These are phyloP conservation scores for Ispidina lecontei DNA, from an alignment of 2,797 vertebrate genomes.

Conservation along the genomic window DNA sequence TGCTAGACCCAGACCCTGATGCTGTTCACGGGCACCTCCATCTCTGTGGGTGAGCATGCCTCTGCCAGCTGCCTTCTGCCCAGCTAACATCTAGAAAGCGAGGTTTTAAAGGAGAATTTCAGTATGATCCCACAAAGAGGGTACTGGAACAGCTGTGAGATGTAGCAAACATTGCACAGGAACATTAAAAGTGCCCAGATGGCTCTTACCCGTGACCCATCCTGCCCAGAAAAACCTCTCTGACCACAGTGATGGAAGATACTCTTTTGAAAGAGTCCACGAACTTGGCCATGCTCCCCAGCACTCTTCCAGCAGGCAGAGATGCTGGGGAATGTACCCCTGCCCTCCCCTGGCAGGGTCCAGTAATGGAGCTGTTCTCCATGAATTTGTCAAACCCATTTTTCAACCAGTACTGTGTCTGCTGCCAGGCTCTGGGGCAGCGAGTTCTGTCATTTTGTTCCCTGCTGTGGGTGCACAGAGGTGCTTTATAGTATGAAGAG, in stretches of 20 bases:
- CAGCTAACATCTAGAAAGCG: neutral
- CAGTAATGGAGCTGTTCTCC: neutral
- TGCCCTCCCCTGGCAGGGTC: neutral
- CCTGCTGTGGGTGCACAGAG: neutral
- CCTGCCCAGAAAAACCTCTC: neutral
- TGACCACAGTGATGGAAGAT: neutral
- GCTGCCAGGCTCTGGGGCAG: neutral
- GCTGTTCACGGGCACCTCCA: accelerated
- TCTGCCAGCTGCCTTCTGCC: neutral
- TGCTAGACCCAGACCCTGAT: neutral
- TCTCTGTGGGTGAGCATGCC: neutral
- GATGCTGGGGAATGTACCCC: neutral
- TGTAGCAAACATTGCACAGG: neutral
- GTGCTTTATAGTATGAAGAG: neutral
- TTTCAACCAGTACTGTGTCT: neutral
- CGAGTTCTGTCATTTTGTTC: neutral
- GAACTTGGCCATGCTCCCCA: accelerated
- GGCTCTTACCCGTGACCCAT: accelerated
- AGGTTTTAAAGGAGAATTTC: neutral
- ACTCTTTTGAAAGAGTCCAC: neutral
- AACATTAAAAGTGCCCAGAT: neutral
- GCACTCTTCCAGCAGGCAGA: neutral
- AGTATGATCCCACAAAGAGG: neutral
- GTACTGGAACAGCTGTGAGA: neutral
- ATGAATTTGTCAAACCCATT: neutral